Conservation (phyloP, 2,797 vertebrate genomes). For the Psittacula echo region DNA sequence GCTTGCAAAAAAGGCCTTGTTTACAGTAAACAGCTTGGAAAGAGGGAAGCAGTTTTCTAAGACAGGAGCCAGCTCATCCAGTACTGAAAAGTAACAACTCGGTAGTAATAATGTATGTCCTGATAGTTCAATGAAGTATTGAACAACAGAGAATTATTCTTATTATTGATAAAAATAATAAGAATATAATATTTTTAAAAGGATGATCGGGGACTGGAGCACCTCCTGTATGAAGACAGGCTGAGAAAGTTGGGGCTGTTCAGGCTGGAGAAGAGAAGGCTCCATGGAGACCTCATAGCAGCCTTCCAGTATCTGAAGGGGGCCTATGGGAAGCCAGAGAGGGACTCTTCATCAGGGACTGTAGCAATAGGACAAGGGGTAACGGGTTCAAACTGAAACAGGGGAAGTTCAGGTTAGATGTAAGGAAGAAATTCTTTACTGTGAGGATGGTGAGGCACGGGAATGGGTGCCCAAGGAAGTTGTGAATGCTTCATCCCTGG, state of each 20-base stretch:
- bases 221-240: neutral
- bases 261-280: neutral
- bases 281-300: neutral
- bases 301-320: neutral
- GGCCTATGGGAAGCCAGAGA: neutral
- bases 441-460: neutral
- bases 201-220: neutral
- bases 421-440: too few relatives aligned
- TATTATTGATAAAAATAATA: neutral
- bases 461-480: neutral
- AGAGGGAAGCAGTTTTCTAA: conserved; percentile 10
- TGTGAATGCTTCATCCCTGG: neutral
- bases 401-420: too few relatives aligned
- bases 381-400: too few relatives aligned
- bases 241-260: neutral
- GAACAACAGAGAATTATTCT: neutral
- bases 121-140: neutral
- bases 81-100: neutral
- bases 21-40: conserved; percentile 2
- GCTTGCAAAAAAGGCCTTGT: conserved; percentile 7
- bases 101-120: neutral
- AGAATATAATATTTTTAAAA: neutral
- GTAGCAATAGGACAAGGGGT: neutral
- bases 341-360: neutral
- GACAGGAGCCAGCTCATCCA: neutral